These are phyloP conservation scores for Lepus oiostolus DNA, from an alignment of 2,797 vertebrate species.

Conservation along the genomic window DNA sequence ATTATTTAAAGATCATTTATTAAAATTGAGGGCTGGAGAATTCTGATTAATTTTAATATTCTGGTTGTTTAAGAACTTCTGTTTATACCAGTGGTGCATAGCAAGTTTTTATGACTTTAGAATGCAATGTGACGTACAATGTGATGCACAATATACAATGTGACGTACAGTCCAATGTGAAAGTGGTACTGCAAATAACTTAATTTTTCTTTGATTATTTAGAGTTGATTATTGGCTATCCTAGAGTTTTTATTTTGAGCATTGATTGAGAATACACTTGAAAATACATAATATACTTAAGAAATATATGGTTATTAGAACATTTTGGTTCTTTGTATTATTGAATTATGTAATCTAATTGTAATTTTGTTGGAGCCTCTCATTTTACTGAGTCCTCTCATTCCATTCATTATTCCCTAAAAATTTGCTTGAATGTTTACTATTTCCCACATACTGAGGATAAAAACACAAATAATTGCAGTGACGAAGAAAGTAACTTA, in stretches of 20 bases:
- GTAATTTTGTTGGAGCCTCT: constrained; percentile 6
- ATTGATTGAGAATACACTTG: not conserved
- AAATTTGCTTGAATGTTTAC: not conserved
- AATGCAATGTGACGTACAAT: not conserved
- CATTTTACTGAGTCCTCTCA: not conserved
- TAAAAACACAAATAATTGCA: not conserved
- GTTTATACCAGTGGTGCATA: not conserved
- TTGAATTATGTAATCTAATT: constrained; percentile 29
- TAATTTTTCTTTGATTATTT: constrained; percentile 59
- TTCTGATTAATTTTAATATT: constrained; percentile 57
- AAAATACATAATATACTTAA: not conserved
- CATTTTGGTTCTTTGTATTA: constrained; percentile 41
- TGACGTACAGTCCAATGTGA: not conserved
- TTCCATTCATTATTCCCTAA: constrained; percentile 8
- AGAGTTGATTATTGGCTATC: not conserved
- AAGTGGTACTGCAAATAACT: constrained; percentile 58
- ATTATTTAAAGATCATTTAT: constrained; percentile 32
- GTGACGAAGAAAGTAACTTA: not conserved
- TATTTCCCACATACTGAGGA: not conserved
- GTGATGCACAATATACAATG: not conserved
- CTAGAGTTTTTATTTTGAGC: constrained; percentile 47
- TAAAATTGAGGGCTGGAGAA: not conserved
- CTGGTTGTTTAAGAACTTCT: constrained; percentile 38
- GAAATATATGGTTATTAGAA: not conserved
- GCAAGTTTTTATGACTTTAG: constrained; percentile 54